Base-by-base conservation (phyloP, 2,888 invertebrate genomes). In the Allygus modestus region DNA sequence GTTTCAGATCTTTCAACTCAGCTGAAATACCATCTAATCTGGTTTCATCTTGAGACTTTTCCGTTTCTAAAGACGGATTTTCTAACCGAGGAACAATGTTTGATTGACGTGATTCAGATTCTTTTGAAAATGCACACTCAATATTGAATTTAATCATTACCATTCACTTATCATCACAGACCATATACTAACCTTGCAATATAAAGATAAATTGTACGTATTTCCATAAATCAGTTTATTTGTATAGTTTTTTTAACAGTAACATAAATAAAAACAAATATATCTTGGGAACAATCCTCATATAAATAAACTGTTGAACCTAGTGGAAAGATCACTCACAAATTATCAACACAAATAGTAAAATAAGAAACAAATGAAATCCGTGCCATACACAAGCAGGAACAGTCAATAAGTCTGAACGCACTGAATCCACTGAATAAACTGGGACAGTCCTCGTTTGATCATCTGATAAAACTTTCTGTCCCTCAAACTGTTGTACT, bases 321-420 rank as follows among this genome's bases (percentile, higher is more conserved):
- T 37, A 37, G 11, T 4, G 37, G 11, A 37, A 11, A 37, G 11
- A 11, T 7, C 4, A 37, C 37, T 37, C 46, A 46, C 46, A 46
- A 46, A 46, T 12, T 46, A 37, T 7, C 37, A 37, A 37, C n/a
- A n/a, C n/a, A n/a, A n/a, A n/a, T n/a, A n/a, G n/a, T n/a, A 37
- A 4, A 9, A 37, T 37, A 46, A 46, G 2, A 46, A 4, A 46
- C 46, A 46, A 65, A 65, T 4, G 65, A 28, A 65, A 28, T 15
- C 65, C 65, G 65, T 65, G n/a, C 65, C 65, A 28, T 15, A 26
- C 65, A 65, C 65, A 28, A 17, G 17, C 31, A 31, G 65, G 65
- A 31, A 28, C 65, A 65, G 65, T 65, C 65, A 65, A 65, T 65
- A 65, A 58, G 65, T 28, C 65, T 65, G 65, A 12, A 65, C 65